phyloP scores from a whole-genome alignment of 2,888 invertebrate genomes.

The Lycocerus yunnanus region DNA sequence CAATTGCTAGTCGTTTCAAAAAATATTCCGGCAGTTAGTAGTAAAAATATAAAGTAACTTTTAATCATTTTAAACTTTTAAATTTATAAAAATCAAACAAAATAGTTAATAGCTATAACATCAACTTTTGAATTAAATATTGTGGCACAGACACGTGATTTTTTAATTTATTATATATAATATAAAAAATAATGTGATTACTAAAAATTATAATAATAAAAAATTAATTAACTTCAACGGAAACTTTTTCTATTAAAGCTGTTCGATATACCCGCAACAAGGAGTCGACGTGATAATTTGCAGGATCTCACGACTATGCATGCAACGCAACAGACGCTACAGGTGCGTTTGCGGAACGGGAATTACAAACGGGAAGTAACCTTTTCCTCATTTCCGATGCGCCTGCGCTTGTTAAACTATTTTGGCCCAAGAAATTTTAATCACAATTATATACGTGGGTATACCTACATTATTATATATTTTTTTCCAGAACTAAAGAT shows the following conservation, averaged over 20 bases:
- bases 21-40: background rate
- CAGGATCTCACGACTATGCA: background rate
- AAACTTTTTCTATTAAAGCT: background rate
- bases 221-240: background rate
- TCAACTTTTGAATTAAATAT: background rate
- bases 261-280: background rate
- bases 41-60: background rate
- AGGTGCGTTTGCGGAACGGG: slow-evolving; percentile 29
- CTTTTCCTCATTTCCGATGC: slow-evolving; percentile 27
- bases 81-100: background rate
- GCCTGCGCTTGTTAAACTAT: slow-evolving; percentile 19
- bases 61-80: background rate
- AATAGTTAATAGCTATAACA: background rate
- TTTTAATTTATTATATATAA: background rate
- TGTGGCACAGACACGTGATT: background rate
- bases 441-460: background rate
- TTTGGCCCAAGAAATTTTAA: background rate
- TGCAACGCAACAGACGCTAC: slow-evolving; percentile 19
- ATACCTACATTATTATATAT: background rate
- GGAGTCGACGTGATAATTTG: background rate
- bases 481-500: background rate
- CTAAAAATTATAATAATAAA: background rate
- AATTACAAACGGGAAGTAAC: slow-evolving; percentile 29
- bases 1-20: background rate
- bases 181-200: background rate